phyloP scores from a whole-genome alignment of 2,888 invertebrate species.

The Scaptomyza polygonia region DNA sequence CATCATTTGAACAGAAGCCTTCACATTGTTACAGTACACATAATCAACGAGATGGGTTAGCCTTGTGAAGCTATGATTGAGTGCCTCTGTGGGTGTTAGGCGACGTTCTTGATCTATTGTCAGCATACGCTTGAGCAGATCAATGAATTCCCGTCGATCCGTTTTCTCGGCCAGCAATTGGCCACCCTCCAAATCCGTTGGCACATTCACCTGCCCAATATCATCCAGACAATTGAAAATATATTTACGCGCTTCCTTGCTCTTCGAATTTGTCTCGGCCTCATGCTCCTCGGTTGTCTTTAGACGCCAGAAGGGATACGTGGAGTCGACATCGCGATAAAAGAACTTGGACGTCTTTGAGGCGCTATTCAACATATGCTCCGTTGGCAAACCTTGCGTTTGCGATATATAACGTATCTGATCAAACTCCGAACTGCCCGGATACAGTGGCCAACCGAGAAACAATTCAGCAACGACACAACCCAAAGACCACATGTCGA shows the following conservation, averaged over 20 bases:
- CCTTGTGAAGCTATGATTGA: conserved; percentile 97
- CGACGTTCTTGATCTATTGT: conserved; percentile 99
- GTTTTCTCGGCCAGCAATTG: conserved; percentile 98
- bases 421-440: conserved; percentile 99
- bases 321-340: conserved; percentile 97
- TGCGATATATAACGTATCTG: conserved; percentile 97
- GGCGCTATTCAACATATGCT: conserved; percentile 98
- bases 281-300: conserved; percentile 99
- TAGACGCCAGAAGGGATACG: conserved; percentile 93
- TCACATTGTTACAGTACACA: conserved; percentile 98
- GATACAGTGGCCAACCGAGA: conserved; percentile 99
- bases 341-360: conserved; percentile 99
- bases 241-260: conserved; percentile 99
- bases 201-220: conserved; percentile 98
- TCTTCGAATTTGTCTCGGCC: conserved; percentile 98
- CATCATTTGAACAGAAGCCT: conserved; percentile 99
- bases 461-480: conserved; percentile 99
- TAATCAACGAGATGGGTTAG: conserved; percentile 97
- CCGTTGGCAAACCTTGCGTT: conserved; percentile 98
- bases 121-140: conserved; percentile 98
- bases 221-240: conserved; percentile 99
- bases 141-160: conserved; percentile 98
- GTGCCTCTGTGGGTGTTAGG: conserved; percentile 97
- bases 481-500: conserved; percentile 99
- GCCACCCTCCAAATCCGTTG: conserved; percentile 98